Evolutionary conservation across 2,888 invertebrate species (phyloP), one percentile per base, ranked within the genome.

Genomic region (Drosophila histrio): DNA sequence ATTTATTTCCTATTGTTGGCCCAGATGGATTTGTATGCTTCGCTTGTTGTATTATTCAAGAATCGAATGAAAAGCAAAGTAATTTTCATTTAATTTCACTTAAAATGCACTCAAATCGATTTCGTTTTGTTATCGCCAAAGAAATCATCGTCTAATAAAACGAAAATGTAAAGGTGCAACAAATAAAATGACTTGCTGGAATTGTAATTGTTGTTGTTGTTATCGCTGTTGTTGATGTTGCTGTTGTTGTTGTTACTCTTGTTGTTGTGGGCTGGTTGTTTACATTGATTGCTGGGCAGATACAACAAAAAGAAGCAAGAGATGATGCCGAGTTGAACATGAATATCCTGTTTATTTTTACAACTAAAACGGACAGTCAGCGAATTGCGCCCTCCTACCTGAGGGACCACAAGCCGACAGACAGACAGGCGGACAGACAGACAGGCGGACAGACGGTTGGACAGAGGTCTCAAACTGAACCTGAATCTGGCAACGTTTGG

Each of bases 81-180:
- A 75, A 76, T 79, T 82, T 68, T 82, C 70, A 77, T 81, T 86
- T 77, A 85, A 82, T 87, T 82, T 85, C 79, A 71, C 70, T 85
- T 85, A 70, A 82, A 85, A 79, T 79, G 79, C 86, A 82, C 87
- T 82, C 71, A 71, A 87, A 70, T 74, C 54, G 57, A 59, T 15
- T 62, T 70, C 64, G 66, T 79, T 61, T 68, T 62, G 79, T 63
- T 80, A 82, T 81, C 72, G 69, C 13, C 36, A 59, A 67, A 54
- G 38, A 56, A 82, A 71, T 84, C 85, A 68, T 57, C 57, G 54
- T 53, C 49, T 63, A 75, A 72, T 77, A 72, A 75, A 72, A 70
- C 41, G 39, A 52, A 63, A 82, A 58, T 60, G 58, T 43, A 77
- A 77, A 79, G 77, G 77, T 79, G 77, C 77, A 77, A 77, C 80